Base-by-base conservation (phyloP, 2,888 invertebrate species). In the Oxytorus armatus region DNA sequence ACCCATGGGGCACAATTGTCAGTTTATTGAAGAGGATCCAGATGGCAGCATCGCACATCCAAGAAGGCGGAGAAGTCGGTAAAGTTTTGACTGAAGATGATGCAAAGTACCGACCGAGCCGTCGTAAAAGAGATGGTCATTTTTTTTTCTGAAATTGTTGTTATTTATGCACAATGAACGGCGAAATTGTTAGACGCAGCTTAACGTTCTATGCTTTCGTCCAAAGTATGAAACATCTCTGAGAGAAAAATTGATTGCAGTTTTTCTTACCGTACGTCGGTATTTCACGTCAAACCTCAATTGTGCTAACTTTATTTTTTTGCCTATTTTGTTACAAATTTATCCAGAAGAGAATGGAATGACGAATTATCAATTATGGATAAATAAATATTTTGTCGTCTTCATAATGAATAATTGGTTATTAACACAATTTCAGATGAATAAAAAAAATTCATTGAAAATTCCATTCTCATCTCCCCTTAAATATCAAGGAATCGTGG, bases 21-120 rank as follows among this genome's bases (percentile, higher is more conserved):
- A 25, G 21, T 18, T 2, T 0, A 33, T 23, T 10, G 11, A 11
- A 16, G 11, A 1, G 16, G 23, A 18, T 7, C n/a, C 36, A 72
- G 72, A 29, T 63, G 73, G 73, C 73, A 73, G 63, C 73, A 73
- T 14, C 53, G 36, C n/a, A 42, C 42, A 63, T 10, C 1, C 16
- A 10, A 8, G 25, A 5, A 5, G 5, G 5, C 16, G 23, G 8
- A n/a, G 4, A 14, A n/a, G 14, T 29, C 2, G 8, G 0, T 2
- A 23, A 10, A 33, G 16, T 5, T 63, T 25, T 1, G 0, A 8
- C 29, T 29, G 3, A n/a, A 23, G 23, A 0, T 3, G 1, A 39
- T 3, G n/a, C 3, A 42, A 25, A 7, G 5, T 44, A 63, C 25
- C 61, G 61, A 63, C 11, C 16, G 44, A 63, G 61, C 16, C 3